Percentiles rank a stretch among this genome's conserved stretches.
phyloP scores from a whole-genome alignment of 1,140 invertebrate species.

The Lerema accius region DNA sequence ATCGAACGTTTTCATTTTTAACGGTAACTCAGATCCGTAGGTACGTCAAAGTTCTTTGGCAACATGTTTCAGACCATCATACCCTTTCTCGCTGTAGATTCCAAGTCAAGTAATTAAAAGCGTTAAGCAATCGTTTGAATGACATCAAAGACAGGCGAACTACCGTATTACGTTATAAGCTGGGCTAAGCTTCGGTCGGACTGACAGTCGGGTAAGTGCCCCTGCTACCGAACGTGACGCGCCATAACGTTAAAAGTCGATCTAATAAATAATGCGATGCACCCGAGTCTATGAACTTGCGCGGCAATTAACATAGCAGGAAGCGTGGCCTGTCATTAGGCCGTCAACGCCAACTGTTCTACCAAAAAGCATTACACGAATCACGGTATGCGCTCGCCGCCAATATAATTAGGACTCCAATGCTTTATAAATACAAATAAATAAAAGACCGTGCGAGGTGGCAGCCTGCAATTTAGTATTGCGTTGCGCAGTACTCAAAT shows the following conservation, averaged over 20 bases:
- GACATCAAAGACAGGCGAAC: constrained; percentile 66
- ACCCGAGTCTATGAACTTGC: constrained; percentile 61
- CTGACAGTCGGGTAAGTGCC: constrained; percentile 71
- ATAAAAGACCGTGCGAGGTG: constrained; percentile 73
- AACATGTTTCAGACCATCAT: constrained; percentile 29
- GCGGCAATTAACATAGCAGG: constrained; percentile 75
- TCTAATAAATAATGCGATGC: constrained; percentile 74
- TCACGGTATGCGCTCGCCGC: constrained; percentile 63
- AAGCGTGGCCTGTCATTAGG: constrained; percentile 75
- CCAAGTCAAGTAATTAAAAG: constrained; percentile 58
- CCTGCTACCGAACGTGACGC: constrained; percentile 57
- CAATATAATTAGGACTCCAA: constrained; percentile 75
- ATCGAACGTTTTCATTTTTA: background rate
- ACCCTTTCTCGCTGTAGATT: constrained; percentile 41
- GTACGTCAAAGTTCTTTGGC: background rate
- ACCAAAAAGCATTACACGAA: constrained; percentile 64
- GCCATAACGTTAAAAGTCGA: constrained; percentile 58
- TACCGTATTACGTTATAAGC: constrained; percentile 81
- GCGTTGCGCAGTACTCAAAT: constrained; percentile 63
- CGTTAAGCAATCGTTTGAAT: constrained; percentile 71
- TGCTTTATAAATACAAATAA: constrained; percentile 78
- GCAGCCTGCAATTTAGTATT: constrained; percentile 72
- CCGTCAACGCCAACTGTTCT: constrained; percentile 78
- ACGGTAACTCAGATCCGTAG: background rate
- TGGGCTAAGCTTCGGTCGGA: constrained; percentile 61